Evolutionary conservation across 2,888 invertebrate genomes (phyloP), one percentile per base, ranked within the genome.

Genomic region (Caenorhabditis zanzibari): DNA sequence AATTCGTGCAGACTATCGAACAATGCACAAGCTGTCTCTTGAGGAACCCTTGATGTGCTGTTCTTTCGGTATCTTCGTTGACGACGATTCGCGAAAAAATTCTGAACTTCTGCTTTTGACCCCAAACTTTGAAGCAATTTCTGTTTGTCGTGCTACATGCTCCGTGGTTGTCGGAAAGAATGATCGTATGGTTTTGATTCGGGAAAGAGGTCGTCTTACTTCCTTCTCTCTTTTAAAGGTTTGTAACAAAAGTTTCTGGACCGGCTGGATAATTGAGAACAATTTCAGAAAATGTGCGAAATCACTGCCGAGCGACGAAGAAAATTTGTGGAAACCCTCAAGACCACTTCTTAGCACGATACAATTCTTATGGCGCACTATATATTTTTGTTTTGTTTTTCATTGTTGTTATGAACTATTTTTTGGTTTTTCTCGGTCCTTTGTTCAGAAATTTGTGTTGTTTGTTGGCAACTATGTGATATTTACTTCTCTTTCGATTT

Each of bases 1-100:
- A 47, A 87, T 87, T n/a, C 35, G 59, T 22, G 71, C 82, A 0
- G 81, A 84, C 22, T 54, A 66, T 22, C 35, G 66, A 6, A 59
- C 56, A 19, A 35, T 68, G 38, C 75, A 69, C 49, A 63, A 61
- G 7, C 19, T 79, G n/a, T 19, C 4, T 14, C 63, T 74, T 28
- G 71, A 69, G 22, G 69, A 69, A 52, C 66, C 69, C 3, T 52
- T 83, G 0, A 66, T 83, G 64, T 75, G 75, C 38, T 74, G 74
- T 32, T 66, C 83, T 5, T 83, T 83, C 35, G 83, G 83, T 22
- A 12, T 80, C 2, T 83, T 83, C 28, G 28, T 47, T 1, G 64
- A 66, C 14, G 32, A 26, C n/a, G 38, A 56, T 3, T 41, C 16
- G 0, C 22, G 38, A 32, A 64, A 72, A 6, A n/a, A 12, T 1